Base-by-base conservation (phyloP, 1,140 invertebrate genomes). In the Drosophila grimshawi region DNA sequence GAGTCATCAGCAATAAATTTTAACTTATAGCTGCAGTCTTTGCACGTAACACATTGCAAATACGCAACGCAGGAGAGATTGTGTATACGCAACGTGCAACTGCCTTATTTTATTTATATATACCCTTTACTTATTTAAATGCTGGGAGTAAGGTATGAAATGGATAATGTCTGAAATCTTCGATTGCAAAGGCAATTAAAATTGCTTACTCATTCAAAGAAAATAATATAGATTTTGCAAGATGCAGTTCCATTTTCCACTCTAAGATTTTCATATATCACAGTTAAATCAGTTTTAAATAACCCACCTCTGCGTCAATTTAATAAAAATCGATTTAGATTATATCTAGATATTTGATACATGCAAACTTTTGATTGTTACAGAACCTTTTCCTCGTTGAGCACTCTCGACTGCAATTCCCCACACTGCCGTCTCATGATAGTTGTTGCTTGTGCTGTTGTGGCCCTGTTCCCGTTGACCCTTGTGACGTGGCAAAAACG, bases 31-130 rank as follows among this genome's bases (percentile, higher is more conserved):
- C 56, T 71, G 41, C 19, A 48, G 10, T 57, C 49, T 75, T 30
- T 30, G 60, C 83, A 88, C 83, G 83, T 88, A 75, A 52, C 69
- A 68, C 77, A 78, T 66, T 88, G 85, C 73, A 85, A 78, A 82
- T 82, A 65, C 70, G 61, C 62, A 75, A 69, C 66, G 39, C 7
- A n/a, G 5, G 19, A 19, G 3, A 5, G 2, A 32, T 41, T 37
- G 6, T 3, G 29, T 55, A 53, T 57, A 53, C 53, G 41, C 57
- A 53, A 35, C 63, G 35, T 65, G 41, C 32, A 51, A 62, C 43
- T 64, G 71, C 10, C 8, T 7, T 64, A 76, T 1, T 19, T 19
- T 19, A 19, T 19, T 65, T 74, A 71, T 65, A 60, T 33, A 56
- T 30, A 30, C 53, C 8, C 19, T 19, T 19, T 19, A 19, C 0